Evolutionary conservation across 1,140 invertebrate genomes (phyloP).

Genomic region (Cyrtorhinus lividipennis): DNA sequence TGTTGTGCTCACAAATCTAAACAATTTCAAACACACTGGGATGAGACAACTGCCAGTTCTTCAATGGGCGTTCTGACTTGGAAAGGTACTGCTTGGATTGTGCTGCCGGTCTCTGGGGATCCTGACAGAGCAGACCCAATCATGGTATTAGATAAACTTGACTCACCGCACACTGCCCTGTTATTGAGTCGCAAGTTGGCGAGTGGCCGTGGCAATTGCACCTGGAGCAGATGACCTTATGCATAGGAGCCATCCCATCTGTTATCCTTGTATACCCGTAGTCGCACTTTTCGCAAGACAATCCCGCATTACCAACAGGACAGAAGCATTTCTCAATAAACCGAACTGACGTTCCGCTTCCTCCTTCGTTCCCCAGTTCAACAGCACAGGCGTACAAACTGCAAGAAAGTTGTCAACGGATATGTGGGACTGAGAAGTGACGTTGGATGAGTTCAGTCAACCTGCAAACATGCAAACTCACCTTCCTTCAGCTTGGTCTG

Average conservation of each 20-base stretch:
- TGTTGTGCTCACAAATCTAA: constrained; percentile 54
- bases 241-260: constrained; percentile 26
- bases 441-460: background rate
- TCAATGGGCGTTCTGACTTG: too few species aligned
- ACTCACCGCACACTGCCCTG: constrained; percentile 61
- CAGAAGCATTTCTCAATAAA: constrained; percentile 40
- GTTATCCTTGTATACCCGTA: constrained; percentile 52
- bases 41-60: too few species aligned
- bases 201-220: constrained; percentile 86
- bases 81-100: too few species aligned
- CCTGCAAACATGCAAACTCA: constrained; percentile 29
- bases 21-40: too few species aligned
- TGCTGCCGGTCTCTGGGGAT: too few species aligned
- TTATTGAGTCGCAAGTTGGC: constrained; percentile 58
- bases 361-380: constrained; percentile 21
- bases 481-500: constrained; percentile 80
- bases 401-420: background rate
- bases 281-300: constrained; percentile 71
- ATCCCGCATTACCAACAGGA: constrained; percentile 50
- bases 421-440: background rate
- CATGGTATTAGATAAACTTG: too few species aligned
- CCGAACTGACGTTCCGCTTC: constrained; percentile 17
- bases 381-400: constrained; percentile 23
- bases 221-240: constrained; percentile 52
- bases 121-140: too few species aligned